A percentile compares a stretch with the other conserved stretches of the same genome.
Evolutionary conservation across 2,797 vertebrate genomes (phyloP).

Genomic region (Anisognathus igniventris): DNA sequence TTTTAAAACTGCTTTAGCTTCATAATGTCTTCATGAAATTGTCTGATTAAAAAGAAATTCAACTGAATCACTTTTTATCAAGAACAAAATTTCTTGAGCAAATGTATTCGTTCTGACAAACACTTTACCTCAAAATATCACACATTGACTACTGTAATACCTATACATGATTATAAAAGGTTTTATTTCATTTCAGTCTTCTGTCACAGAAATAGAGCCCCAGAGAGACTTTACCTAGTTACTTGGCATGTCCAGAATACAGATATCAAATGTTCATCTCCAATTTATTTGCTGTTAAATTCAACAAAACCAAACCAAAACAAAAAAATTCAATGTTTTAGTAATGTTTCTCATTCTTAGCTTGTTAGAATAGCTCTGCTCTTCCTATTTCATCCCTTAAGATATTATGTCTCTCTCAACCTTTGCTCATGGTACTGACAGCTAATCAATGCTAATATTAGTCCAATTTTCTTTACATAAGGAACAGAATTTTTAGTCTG

Average conservation of each 20-base stretch:
- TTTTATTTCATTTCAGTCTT: background rate
- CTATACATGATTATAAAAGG: background rate
- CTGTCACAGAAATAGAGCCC: background rate
- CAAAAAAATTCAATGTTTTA: background rate
- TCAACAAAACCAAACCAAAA: background rate
- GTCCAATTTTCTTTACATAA: background rate
- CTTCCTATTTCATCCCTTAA: background rate
- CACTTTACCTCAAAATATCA: background rate
- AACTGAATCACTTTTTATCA: background rate
- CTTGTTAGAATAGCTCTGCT: background rate
- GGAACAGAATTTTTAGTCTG: background rate
- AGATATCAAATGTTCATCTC: background rate
- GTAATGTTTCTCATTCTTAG: background rate
- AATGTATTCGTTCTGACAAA: background rate
- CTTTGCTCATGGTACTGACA: background rate
- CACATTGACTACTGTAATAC: background rate
- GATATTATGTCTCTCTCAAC: background rate
- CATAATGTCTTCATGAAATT: background rate
- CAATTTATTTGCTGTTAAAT: background rate
- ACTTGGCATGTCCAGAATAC: background rate
- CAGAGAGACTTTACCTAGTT: background rate
- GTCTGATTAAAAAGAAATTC: background rate
- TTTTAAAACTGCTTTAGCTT: background rate
- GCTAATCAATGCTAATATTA: background rate
- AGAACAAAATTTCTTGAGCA: background rate